phyloP scores from a whole-genome alignment of 2,888 invertebrate species.

The Calameuta filiformis region DNA sequence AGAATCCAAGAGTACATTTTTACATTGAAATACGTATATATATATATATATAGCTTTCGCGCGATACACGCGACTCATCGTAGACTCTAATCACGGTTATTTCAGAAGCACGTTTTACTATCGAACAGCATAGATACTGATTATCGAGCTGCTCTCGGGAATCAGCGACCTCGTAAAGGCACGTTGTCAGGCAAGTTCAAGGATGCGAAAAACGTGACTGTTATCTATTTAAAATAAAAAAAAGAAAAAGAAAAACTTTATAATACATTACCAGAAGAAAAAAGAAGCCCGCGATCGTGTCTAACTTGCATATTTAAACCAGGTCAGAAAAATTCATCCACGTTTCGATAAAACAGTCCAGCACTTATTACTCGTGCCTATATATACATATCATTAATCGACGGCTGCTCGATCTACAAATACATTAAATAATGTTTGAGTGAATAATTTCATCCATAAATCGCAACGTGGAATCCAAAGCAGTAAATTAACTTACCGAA shows the following conservation, averaged over 20 bases:
- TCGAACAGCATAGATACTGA: background rate
- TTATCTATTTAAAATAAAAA: background rate
- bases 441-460: background rate
- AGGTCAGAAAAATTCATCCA: background rate
- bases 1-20: background rate
- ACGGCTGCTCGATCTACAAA: background rate
- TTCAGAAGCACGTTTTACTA: background rate
- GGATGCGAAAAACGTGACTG: slow-evolving; percentile 39
- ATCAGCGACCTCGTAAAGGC: background rate
- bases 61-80: background rate
- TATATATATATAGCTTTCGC: too few relatives aligned
- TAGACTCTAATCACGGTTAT: background rate
- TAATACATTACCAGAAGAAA: background rate
- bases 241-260: background rate
- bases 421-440: background rate
- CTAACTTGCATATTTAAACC: background rate
- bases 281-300: background rate
- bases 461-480: background rate
- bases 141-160: background rate
- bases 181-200: slow-evolving; percentile 44
- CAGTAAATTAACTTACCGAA: background rate
- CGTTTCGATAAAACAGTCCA: background rate
- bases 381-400: background rate
- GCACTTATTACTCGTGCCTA: background rate
- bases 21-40: background rate